These are phyloP conservation scores for Epinotia bilunana DNA, from an alignment of 2,888 invertebrate species.

Conservation along the genomic window DNA sequence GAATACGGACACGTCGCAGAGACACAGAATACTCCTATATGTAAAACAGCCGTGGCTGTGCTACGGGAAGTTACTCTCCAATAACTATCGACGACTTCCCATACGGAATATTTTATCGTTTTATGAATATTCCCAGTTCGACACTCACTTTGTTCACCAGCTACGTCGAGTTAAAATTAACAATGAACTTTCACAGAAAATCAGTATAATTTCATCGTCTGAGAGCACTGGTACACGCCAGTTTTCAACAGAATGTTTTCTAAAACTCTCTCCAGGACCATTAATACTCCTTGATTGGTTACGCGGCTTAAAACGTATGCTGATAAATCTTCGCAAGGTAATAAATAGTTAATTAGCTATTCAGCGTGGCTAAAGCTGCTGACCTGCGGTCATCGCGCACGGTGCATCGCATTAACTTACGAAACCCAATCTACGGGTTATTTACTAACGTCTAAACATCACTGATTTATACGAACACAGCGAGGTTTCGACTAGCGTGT, in stretches of 20 bases:
- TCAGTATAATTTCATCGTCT: conserved; percentile 1
- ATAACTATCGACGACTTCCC: conserved; percentile 36
- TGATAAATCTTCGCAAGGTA: conserved; percentile 28
- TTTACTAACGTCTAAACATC: conserved; percentile 28
- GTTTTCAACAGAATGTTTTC: background rate
- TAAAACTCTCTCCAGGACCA: conserved; percentile 13
- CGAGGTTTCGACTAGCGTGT: background rate
- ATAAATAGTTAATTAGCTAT: conserved; percentile 36
- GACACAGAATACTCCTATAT: conserved; percentile 29
- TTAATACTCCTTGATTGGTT: conserved; percentile 2
- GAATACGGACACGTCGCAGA: conserved; percentile 1
- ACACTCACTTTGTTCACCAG: conserved; percentile 19
- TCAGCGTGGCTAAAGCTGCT: conserved; percentile 24
- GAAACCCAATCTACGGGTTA: conserved; percentile 32
- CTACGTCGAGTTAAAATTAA: background rate
- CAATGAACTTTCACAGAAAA: conserved; percentile 4
- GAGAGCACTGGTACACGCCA: background rate
- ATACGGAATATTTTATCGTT: conserved; percentile 40
- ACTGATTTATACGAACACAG: conserved; percentile 25
- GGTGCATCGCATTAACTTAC: conserved; percentile 27
- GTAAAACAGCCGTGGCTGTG: conserved; percentile 24
- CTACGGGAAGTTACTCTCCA: conserved; percentile 27
- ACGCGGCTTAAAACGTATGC: conserved; percentile 6
- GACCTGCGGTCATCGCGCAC: conserved; percentile 33
- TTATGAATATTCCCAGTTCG: conserved; percentile 36